phyloP scores from a whole-genome alignment of 92 coral and sea anemone genomes.

The Zoanthus sociatus region DNA sequence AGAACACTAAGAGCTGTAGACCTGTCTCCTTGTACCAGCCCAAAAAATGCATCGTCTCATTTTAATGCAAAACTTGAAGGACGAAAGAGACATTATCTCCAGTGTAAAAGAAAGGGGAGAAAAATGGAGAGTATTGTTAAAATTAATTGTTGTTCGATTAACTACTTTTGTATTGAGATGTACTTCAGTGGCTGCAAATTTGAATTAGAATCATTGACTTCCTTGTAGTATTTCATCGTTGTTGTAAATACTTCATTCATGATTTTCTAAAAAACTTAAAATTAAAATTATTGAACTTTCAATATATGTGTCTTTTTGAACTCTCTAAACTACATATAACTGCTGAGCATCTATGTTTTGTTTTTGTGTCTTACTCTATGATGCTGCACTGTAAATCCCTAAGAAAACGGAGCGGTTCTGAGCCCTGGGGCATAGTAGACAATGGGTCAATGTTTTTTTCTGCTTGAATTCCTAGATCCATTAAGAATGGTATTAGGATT shows the following conservation, averaged over 20 bases:
- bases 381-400: not conserved
- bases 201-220: not conserved
- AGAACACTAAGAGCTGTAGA: conserved; percentile 7
- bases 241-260: not conserved
- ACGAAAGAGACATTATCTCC: not conserved
- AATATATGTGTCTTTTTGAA: not conserved
- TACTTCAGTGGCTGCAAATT: not conserved
- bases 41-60: conserved; percentile 7
- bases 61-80: conserved; percentile 5
- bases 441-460: not conserved
- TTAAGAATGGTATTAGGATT: too few relatives aligned
- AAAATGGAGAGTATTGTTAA: not conserved
- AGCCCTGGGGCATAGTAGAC: not conserved
- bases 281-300: not conserved
- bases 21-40: conserved; percentile 6
- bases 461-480: too few relatives aligned
- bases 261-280: not conserved
- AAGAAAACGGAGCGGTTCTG: not conserved
- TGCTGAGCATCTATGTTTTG: not conserved
- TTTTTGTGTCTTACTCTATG: conserved; percentile 3
- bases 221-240: not conserved
- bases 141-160: too few relatives aligned
- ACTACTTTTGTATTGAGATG: not conserved
- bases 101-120: conserved; percentile 13
- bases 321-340: conserved; percentile 3